A percentile compares a stretch with the other conserved stretches of the same genome.
Evolutionary conservation across 2,888 invertebrate genomes (phyloP).

Genomic region (Bimastos eiseni): DNA sequence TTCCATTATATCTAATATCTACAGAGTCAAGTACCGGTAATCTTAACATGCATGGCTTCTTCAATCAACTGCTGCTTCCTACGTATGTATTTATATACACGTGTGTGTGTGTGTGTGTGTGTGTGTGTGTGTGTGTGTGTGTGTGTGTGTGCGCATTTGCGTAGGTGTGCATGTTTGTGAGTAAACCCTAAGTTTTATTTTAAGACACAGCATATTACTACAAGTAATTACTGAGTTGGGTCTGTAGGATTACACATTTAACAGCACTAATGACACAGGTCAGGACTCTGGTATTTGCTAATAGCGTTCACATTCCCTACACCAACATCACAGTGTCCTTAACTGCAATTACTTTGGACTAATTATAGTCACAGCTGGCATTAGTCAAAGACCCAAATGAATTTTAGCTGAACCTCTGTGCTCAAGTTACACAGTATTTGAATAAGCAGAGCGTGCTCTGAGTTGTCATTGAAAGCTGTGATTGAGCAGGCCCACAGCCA

Average conservation of each 20-base stretch:
- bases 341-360: neutral
- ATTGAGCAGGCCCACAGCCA: too few relatives aligned
- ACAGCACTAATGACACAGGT: neutral
- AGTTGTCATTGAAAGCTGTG: neutral
- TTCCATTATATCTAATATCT: too few relatives aligned
- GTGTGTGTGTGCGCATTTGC: too few relatives aligned
- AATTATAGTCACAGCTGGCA: neutral
- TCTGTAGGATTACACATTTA: neutral
- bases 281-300: neutral
- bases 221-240: neutral
- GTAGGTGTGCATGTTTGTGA: too few relatives aligned
- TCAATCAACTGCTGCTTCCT: too few relatives aligned
- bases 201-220: neutral
- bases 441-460: neutral
- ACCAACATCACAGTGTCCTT: neutral
- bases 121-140: too few relatives aligned
- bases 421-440: neutral
- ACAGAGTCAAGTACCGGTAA: too few relatives aligned
- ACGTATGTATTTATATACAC: too few relatives aligned
- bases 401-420: neutral
- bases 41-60: too few relatives aligned
- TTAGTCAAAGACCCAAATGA: neutral
- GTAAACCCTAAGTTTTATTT: neutral
- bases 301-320: neutral
- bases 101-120: too few relatives aligned